These are phyloP conservation scores for Nematolebias whitei DNA, from an alignment of 2,113 vertebrate species.

Conservation along the genomic window DNA sequence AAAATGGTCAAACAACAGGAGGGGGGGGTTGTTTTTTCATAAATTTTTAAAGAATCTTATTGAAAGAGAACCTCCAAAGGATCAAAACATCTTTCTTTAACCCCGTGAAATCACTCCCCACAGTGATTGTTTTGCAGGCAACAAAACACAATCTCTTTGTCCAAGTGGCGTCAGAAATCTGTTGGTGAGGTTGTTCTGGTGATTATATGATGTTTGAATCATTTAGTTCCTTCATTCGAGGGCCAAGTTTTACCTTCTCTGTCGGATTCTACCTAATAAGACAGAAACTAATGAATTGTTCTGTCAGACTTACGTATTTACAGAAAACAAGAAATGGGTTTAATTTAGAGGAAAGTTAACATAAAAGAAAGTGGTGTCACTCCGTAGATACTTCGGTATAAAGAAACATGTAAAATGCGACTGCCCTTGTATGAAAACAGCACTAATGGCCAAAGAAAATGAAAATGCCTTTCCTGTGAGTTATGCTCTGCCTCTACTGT, in stretches of 20 bases:
- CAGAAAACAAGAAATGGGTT: too few relatives aligned
- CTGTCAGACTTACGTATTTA: too few relatives aligned
- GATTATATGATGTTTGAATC: conserved; percentile 1
- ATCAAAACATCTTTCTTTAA: conserved; percentile 62
- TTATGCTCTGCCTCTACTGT: not conserved
- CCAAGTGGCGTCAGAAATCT: conserved; percentile 7
- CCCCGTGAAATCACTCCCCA: conserved; percentile 43
- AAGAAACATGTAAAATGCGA: too few relatives aligned
- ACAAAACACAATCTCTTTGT: conserved; percentile 40
- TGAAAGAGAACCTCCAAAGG: conserved; percentile 52
- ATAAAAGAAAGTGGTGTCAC: too few relatives aligned
- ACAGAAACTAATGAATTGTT: too few relatives aligned
- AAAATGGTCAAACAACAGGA: conserved; percentile 51
- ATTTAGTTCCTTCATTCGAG: too few relatives aligned
- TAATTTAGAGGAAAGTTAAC: too few relatives aligned
- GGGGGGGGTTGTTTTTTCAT: conserved; percentile 17
- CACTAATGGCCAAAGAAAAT: not conserved
- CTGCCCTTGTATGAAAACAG: not conserved
- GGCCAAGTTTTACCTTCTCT: too few relatives aligned
- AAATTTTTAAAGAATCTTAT: conserved; percentile 48
- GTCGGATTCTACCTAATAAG: too few relatives aligned
- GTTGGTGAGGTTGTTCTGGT: not conserved
- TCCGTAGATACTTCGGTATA: too few relatives aligned
- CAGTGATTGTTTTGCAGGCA: conserved; percentile 45
- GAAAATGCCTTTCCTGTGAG: not conserved